Evolutionary conservation across 2,888 invertebrate genomes (phyloP).

Genomic region (Sesamia inferens): DNA sequence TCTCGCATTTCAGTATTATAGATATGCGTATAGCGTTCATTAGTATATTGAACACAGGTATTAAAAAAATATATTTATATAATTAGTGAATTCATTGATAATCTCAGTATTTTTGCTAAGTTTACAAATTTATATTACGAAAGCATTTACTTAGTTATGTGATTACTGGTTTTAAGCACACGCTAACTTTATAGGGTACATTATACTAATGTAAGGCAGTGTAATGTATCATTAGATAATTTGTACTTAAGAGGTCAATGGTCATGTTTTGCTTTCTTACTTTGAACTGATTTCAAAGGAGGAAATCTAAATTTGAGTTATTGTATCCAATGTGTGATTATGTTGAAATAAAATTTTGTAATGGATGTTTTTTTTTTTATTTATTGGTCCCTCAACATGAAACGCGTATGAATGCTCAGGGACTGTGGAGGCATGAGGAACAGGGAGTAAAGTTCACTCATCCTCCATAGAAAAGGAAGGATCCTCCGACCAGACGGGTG

Average conservation of each 20-base stretch:
- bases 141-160: slow-evolving; percentile 49
- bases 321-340: slow-evolving; percentile 67
- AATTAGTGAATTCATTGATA: slow-evolving; percentile 46
- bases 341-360: slow-evolving; percentile 72
- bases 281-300: slow-evolving; percentile 39
- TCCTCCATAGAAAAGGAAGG: no score
- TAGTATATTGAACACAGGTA: slow-evolving; percentile 25
- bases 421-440: no score
- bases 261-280: slow-evolving; percentile 23
- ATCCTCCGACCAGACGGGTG: no score
- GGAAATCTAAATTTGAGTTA: slow-evolving; percentile 45
- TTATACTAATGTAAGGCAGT: slow-evolving; percentile 13
- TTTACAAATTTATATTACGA: slow-evolving; percentile 45
- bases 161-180: slow-evolving; percentile 54
- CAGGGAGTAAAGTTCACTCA: no score
- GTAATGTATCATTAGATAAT: slow-evolving; percentile 14
- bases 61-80: slow-evolving; percentile 6
- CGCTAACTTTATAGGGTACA: slow-evolving; percentile 7
- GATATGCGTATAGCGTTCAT: slow-evolving; percentile 18
- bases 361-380: slow-evolving; percentile 51
- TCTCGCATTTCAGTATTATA: slow-evolving; percentile 62
- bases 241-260: slow-evolving; percentile 7
- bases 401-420: neutral
- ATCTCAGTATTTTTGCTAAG: slow-evolving; percentile 60
- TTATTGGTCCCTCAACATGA: neutral